Conservation (phyloP, 2,888 invertebrate species). For the Tinea semifulvella region DNA sequence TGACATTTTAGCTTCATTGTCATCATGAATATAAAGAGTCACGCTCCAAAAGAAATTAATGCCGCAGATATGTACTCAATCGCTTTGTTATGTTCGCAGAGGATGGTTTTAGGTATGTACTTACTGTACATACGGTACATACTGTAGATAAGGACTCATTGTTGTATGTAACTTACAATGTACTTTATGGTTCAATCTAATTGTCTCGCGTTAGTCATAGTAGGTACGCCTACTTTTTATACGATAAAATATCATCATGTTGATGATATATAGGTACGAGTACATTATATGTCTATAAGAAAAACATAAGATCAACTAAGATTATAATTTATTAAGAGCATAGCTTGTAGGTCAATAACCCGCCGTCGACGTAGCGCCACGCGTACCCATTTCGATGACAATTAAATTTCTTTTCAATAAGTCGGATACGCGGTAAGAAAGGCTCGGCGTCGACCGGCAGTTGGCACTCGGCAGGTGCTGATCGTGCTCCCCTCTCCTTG, state of each 20-base stretch:
- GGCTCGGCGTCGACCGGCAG: slow-evolving; percentile 17
- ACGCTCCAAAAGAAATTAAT: slow-evolving; percentile 65
- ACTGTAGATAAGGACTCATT: too few species aligned
- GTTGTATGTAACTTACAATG: too few species aligned
- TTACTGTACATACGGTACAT: too few species aligned
- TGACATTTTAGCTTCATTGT: slow-evolving; percentile 62
- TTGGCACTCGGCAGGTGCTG: slow-evolving; percentile 43
- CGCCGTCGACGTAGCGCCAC: not conserved
- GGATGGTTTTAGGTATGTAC: slow-evolving; percentile 15
- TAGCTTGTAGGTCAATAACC: slow-evolving; percentile 7
- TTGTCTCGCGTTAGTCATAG: too few species aligned
- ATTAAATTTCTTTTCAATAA: slow-evolving; percentile 1
- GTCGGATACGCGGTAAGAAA: not conserved
- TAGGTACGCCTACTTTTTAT: too few species aligned
- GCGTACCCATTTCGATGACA: not conserved
- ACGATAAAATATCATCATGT: too few species aligned
- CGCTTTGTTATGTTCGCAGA: slow-evolving; percentile 28
- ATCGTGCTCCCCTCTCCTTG: slow-evolving; percentile 47
- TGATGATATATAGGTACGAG: too few species aligned
- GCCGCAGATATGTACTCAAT: slow-evolving; percentile 32
- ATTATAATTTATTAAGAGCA: not conserved
- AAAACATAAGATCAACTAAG: too few species aligned
- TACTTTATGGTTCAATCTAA: too few species aligned
- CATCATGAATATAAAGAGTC: slow-evolving; percentile 53
- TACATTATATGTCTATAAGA: too few species aligned